phyloP scores from a whole-genome alignment of 2,113 vertebrate species.

The Barnardius zonarius region DNA sequence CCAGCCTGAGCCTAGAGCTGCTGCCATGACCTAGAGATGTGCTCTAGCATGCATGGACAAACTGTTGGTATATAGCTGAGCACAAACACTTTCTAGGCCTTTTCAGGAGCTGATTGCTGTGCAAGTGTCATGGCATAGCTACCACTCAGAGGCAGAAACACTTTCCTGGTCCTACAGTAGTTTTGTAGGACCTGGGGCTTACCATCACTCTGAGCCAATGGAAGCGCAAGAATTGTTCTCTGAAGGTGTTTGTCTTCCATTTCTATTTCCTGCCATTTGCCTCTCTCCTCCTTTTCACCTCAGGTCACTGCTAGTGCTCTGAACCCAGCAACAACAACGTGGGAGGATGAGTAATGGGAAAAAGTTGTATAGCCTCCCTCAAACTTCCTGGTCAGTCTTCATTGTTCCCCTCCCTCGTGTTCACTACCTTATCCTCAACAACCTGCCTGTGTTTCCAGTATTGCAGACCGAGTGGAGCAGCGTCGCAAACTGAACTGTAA shows the following conservation, averaged over 20 bases:
- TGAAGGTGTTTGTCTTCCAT: not conserved
- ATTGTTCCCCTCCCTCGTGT: not conserved
- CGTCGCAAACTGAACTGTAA: constrained; percentile 93
- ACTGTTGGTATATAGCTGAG: not conserved
- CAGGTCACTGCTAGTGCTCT: not conserved
- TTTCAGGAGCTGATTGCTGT: not conserved
- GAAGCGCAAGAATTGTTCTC: not conserved
- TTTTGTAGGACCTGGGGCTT: not conserved
- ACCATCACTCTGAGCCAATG: not conserved
- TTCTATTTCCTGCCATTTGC: not conserved
- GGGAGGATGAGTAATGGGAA: not conserved
- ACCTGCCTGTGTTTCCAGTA: constrained; percentile 72
- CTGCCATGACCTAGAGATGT: not conserved
- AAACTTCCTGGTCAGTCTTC: not conserved
- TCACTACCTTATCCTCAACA: not conserved
- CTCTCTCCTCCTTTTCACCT: not conserved
- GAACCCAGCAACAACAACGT: not conserved
- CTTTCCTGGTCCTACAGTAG: not conserved
- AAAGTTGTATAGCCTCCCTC: not conserved
- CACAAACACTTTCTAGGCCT: not conserved
- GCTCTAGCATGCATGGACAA: not conserved
- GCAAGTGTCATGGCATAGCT: not conserved
- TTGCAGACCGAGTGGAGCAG: constrained; percentile 85
- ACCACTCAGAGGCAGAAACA: not conserved
- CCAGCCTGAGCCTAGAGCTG: not conserved